A percentile compares a stretch with the other conserved stretches of the same genome.
Evolutionary conservation across 64 coral and sea anemone species (phyloP).

Genomic region (Dendrophyllia cribrosa): DNA sequence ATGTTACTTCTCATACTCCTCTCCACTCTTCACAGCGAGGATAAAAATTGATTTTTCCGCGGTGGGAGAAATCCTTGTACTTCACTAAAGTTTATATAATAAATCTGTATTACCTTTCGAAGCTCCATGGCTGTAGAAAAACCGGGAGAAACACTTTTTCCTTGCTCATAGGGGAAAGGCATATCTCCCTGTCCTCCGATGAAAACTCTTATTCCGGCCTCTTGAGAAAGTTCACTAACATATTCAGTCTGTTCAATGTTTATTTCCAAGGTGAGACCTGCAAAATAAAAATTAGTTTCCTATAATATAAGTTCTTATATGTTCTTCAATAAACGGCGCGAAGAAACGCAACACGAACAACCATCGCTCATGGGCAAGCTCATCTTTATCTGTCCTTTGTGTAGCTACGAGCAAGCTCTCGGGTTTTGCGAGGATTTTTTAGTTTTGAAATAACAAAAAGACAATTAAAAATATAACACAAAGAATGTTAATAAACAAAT

Average conservation of each 20-base stretch:
- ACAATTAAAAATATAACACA: too few relatives aligned
- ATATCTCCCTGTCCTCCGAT: conserved; percentile 45
- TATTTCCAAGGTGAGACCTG: conserved; percentile 34
- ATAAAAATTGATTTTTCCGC: too few relatives aligned
- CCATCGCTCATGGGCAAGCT: too few relatives aligned
- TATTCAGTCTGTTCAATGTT: conserved; percentile 64
- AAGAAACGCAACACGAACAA: neutral
- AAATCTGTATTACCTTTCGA: neutral
- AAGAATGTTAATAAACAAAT: too few relatives aligned
- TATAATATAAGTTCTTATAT: neutral
- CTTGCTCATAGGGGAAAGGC: conserved; percentile 53
- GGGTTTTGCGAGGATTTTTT: too few relatives aligned
- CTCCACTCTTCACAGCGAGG: too few relatives aligned
- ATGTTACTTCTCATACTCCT: too few relatives aligned
- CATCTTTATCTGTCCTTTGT: too few relatives aligned
- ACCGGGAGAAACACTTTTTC: conserved; percentile 48
- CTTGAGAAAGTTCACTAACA: conserved; percentile 21
- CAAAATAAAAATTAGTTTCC: neutral
- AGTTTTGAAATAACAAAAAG: too few relatives aligned
- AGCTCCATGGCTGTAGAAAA: conserved; percentile 45
- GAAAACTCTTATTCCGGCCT: conserved; percentile 40
- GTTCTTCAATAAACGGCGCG: neutral
- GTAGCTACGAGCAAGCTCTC: too few relatives aligned
- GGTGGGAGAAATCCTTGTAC: too few relatives aligned
- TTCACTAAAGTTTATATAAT: too few relatives aligned